Conservation (phyloP, 2,888 invertebrate genomes). For the Spodoptera picta region DNA sequence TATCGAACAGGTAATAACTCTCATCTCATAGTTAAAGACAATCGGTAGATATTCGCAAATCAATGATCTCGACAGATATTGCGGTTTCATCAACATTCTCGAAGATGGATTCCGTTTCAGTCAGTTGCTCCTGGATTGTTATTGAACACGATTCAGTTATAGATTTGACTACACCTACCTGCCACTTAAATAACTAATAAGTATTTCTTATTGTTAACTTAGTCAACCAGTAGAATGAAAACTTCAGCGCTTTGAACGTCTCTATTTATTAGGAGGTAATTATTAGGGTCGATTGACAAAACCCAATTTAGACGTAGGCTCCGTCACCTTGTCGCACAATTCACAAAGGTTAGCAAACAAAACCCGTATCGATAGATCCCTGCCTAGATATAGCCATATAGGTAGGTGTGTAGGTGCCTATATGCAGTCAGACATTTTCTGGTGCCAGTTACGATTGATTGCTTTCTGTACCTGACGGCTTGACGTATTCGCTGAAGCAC, state of each 20-base stretch:
- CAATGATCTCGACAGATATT: conserved; percentile 27
- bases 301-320: too few species aligned
- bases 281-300: too few species aligned
- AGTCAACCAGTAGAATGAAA: neutral
- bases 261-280: too few species aligned
- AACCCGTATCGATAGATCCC: too few species aligned
- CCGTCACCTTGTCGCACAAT: too few species aligned
- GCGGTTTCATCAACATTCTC: conserved; percentile 43
- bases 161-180: conserved; percentile 1
- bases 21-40: conserved; percentile 7
- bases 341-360: too few species aligned
- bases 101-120: conserved; percentile 24
- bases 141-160: conserved; percentile 5
- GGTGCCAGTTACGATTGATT: conserved; percentile 12
- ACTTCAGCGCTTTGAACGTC: too few species aligned
- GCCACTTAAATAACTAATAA: too few species aligned
- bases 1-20: conserved; percentile 5
- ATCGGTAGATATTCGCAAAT: conserved; percentile 9
- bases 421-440: conserved; percentile 10
- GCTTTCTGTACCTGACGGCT: conserved; percentile 12
- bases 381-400: too few species aligned
- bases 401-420: too few species aligned
- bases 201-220: neutral
- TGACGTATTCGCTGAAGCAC: conserved; percentile 13
- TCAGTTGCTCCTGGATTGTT: conserved; percentile 7